Evolutionary conservation across 2,888 invertebrate genomes (phyloP).

Genomic region (Hymenopus coronatus): DNA sequence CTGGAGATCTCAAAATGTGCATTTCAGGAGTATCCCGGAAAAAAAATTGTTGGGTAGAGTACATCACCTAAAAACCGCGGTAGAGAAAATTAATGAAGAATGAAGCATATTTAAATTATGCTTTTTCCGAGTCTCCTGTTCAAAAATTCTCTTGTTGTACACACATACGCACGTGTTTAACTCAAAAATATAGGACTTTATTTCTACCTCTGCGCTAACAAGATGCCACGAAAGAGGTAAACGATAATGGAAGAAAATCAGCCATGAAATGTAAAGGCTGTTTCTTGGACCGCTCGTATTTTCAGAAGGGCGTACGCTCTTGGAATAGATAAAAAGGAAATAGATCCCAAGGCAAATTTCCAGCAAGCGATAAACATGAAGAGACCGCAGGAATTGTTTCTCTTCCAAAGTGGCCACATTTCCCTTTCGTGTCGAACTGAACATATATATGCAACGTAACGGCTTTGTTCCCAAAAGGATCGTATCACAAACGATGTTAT

Average conservation of each 20-base stretch:
- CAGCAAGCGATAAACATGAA: not conserved
- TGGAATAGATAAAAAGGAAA: not conserved
- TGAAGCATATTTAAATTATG: too few species aligned
- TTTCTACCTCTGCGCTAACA: too few species aligned
- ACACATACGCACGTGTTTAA: too few species aligned
- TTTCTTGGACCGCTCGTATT: not conserved
- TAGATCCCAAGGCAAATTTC: not conserved
- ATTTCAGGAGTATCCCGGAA: too few species aligned
- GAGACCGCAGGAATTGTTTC: not conserved
- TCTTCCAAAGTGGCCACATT: not conserved
- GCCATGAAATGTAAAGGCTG: not conserved
- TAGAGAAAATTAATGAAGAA: too few species aligned
- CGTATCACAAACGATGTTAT: too few species aligned
- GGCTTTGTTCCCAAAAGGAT: not conserved
- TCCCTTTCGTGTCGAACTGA: not conserved
- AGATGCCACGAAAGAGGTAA: not conserved
- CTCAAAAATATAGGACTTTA: too few species aligned
- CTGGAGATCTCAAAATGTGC: too few species aligned
- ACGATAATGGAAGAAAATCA: not conserved
- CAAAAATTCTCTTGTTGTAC: too few species aligned
- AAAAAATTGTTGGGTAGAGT: too few species aligned
- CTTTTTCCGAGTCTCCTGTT: too few species aligned
- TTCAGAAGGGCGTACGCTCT: not conserved
- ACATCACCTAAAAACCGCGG: too few species aligned
- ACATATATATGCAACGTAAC: not conserved